Evolutionary conservation across 2,888 invertebrate genomes (phyloP), one percentile per base, ranked within the genome.

Genomic region (Geotrupes spiniger): DNA sequence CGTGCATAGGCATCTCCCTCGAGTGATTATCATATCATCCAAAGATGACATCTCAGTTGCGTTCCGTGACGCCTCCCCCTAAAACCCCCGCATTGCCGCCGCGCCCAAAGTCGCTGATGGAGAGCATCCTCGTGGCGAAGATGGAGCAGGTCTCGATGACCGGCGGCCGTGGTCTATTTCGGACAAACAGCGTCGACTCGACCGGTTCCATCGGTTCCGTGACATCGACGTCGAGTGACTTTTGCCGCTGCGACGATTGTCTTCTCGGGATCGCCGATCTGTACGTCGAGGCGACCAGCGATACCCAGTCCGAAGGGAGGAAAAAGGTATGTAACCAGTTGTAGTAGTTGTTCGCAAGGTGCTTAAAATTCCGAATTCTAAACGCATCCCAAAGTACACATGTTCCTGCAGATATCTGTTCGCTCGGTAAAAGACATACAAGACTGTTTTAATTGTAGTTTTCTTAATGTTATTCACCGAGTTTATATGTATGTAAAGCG

Each of bases 161-260:
- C 21, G 51, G 68, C 45, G 49, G 43, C 10, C 76, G 71, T 54
- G 71, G 75, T 10, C 63, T 72, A 11, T 70, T 89, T 56, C 77
- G 89, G 58, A 85, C 86, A 15, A 87, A 89, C 63, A 89, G 89
- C 4, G 77, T 87, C 70, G 89, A 89, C 68, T 74, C 74, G 2
- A 66, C 69, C 36, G 70, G 71, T 44, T 86, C 87, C 45, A 76
- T 83, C 46, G 80, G 83, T 11, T 87, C 87, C 1, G 76, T 79
- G 67, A 82, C 84, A 48, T 87, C 88, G 4, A 63, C 81, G 54
- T 76, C 82, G 4, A 84, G 85, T 69, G 88, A 88, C 64, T 83
- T 89, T 57, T 90, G 90, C 71, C 78, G 84, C 52, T 91, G 90
- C 69, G 90, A 90, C 68, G 90, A 91, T 71, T 90, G 90, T 62